These are phyloP conservation scores for Gobius niger DNA, from an alignment of 2,113 vertebrate species.

Conservation along the genomic window DNA sequence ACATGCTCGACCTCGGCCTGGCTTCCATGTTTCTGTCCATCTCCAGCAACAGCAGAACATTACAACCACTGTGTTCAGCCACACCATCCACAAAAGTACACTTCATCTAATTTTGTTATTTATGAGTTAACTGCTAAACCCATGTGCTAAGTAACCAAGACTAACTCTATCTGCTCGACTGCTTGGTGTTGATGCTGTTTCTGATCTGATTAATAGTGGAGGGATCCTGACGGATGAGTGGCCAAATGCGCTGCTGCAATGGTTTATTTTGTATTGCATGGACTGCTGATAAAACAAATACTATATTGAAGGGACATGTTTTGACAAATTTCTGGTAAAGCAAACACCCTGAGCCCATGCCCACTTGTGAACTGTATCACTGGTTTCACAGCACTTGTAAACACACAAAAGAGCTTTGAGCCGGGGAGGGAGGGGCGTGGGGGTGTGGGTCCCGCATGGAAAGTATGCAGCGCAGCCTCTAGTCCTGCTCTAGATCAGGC, in stretches of 20 bases:
- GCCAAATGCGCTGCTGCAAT: neutral
- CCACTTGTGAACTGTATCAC: slow-evolving; percentile 32
- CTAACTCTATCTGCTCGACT: slow-evolving; percentile 14
- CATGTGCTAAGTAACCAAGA: slow-evolving; percentile 9
- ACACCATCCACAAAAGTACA: slow-evolving; percentile 19
- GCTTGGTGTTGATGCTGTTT: slow-evolving; percentile 1
- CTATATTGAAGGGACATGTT: neutral
- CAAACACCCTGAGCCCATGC: neutral
- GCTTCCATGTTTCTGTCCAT: slow-evolving; percentile 11
- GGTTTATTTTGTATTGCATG: neutral
- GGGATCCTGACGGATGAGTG: neutral
- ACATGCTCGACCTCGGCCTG: neutral
- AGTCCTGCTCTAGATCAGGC: slow-evolving; percentile 24
- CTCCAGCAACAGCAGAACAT: slow-evolving; percentile 17
- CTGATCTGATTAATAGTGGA: neutral
- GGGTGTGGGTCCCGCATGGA: slow-evolving; percentile 59
- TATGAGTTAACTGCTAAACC: slow-evolving; percentile 18
- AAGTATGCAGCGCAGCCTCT: slow-evolving; percentile 61
- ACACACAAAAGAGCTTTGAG: slow-evolving; percentile 73
- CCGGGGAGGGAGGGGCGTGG: slow-evolving; percentile 50
- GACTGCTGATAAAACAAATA: neutral
- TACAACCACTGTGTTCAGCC: slow-evolving; percentile 15
- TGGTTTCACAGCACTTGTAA: slow-evolving; percentile 45
- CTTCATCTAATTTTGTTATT: slow-evolving; percentile 39
- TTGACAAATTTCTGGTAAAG: neutral